phyloP scores from a whole-genome alignment of 1,140 invertebrate genomes.

The Coptotermes formosanus region DNA sequence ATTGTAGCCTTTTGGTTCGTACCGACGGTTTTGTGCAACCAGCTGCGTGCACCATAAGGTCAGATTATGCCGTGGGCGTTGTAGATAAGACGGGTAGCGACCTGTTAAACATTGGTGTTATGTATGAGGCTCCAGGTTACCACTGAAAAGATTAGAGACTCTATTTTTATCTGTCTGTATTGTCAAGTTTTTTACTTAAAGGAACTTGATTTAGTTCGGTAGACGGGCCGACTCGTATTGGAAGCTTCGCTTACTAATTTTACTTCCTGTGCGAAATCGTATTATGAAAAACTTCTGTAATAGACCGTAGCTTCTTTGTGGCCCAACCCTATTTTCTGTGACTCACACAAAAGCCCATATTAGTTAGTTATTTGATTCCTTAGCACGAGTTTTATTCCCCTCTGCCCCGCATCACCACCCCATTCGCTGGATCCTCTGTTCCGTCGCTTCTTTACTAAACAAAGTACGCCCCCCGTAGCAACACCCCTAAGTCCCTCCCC shows the following conservation, averaged over 20 bases:
- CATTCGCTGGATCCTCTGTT: neutral
- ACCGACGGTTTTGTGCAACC: too few species aligned
- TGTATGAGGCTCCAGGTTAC: too few species aligned
- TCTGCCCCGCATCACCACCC: neutral
- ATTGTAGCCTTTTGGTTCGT: too few species aligned
- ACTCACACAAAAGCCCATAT: constrained; percentile 12
- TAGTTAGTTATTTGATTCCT: constrained; percentile 19
- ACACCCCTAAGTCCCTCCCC: neutral
- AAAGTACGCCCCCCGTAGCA: neutral
- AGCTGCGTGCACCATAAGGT: too few species aligned
- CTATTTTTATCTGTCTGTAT: too few species aligned
- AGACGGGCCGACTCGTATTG: neutral
- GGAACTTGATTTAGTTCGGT: neutral
- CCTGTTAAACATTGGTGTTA: too few species aligned
- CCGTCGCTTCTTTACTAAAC: neutral
- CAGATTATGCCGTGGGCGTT: too few species aligned
- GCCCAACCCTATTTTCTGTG: neutral
- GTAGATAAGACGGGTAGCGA: too few species aligned
- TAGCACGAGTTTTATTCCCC: neutral
- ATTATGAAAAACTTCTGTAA: neutral
- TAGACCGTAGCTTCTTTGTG: neutral
- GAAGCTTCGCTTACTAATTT: neutral
- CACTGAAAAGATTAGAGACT: too few species aligned
- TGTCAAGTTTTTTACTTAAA: too few species aligned
- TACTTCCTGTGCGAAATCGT: neutral